phyloP scores from a whole-genome alignment of 2,797 vertebrate genomes.

The Crax fasciolata region DNA sequence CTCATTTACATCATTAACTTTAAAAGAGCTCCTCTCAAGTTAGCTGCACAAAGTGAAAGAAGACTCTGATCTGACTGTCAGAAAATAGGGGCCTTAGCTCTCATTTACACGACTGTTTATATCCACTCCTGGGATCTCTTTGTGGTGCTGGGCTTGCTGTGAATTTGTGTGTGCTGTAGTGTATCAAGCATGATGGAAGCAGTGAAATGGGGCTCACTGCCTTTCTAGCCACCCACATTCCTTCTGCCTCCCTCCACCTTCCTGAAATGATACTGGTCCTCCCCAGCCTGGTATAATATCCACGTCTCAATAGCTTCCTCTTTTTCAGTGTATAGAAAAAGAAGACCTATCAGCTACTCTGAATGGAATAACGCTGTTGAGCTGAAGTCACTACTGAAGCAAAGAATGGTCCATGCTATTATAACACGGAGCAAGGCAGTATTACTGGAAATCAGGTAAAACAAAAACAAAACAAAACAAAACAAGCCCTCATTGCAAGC shows the following conservation, averaged over 20 bases:
- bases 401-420: not conserved
- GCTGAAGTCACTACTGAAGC: not conserved
- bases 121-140: not conserved
- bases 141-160: not conserved
- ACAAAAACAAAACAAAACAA: not conserved
- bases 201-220: not conserved
- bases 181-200: not conserved
- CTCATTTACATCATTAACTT: not conserved
- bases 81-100: not conserved
- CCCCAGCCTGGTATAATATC: not conserved
- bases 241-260: not conserved
- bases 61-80: not conserved
- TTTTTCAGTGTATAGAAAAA: not conserved
- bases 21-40: not conserved
- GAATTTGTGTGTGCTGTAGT: not conserved
- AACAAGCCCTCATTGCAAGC: constrained; percentile 58
- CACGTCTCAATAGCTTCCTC: not conserved
- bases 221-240: not conserved
- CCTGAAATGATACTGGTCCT: not conserved
- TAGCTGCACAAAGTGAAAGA: not conserved
- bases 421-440: constrained; percentile 22
- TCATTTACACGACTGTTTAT: not conserved
- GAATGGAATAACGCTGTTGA: not conserved
- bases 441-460: constrained; percentile 65
- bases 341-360: not conserved